Evolutionary conservation across 2,113 vertebrate genomes (phyloP).

Genomic region (Pithys albifrons): DNA sequence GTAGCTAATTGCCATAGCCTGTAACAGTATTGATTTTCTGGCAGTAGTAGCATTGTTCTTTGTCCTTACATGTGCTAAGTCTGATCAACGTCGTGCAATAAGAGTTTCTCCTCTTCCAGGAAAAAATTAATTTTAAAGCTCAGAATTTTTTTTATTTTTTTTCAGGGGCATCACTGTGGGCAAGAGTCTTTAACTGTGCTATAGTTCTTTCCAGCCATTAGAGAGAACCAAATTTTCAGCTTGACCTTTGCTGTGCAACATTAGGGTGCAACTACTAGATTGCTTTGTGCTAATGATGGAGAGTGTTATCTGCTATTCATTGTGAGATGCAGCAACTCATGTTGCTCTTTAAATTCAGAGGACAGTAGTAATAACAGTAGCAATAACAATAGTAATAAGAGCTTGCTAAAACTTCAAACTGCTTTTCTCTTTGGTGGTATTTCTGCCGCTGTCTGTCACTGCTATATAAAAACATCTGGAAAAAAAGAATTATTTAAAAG

Average conservation of each 20-base stretch:
- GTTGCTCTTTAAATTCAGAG: not conserved
- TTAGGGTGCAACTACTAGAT: not conserved
- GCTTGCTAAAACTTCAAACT: not conserved
- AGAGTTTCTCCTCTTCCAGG: not conserved
- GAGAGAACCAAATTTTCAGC: not conserved
- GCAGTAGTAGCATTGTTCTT: constrained; percentile 32
- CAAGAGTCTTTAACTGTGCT: not conserved
- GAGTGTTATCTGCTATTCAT: not conserved
- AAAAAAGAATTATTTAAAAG: not conserved
- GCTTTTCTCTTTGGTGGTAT: not conserved
- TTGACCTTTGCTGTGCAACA: not conserved
- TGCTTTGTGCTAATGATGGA: not conserved
- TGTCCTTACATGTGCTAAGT: not conserved
- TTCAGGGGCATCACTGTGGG: not conserved
- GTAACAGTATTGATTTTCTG: constrained; percentile 51
- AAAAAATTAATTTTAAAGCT: not conserved
- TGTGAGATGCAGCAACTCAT: not conserved
- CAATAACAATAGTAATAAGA: not conserved
- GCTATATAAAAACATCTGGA: not conserved
- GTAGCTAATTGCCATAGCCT: constrained; percentile 46
- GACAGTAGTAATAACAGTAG: not conserved
- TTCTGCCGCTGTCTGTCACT: not conserved
- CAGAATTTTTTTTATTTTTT: not conserved
- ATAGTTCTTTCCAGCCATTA: not conserved
- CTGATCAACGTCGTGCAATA: not conserved